Percentiles rank a stretch among this genome's conserved stretches.
These are phyloP conservation scores for Leptinotarsa juncta DNA, from an alignment of 2,888 invertebrate species.

Conservation along the genomic window DNA sequence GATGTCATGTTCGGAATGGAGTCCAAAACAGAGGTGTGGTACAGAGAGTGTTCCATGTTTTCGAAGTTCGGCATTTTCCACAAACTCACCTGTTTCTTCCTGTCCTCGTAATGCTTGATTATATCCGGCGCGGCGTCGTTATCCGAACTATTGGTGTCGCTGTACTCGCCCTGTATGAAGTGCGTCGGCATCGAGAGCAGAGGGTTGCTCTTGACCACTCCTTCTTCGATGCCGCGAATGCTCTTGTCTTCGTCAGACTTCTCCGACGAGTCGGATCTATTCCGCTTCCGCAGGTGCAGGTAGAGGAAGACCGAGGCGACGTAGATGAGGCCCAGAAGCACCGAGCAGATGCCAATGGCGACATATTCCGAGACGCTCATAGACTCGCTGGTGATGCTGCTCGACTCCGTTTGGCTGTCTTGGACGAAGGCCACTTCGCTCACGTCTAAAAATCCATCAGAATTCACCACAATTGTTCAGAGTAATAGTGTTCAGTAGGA, in stretches of 20 bases:
- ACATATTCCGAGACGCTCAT: constrained; percentile 82
- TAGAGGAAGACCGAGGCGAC: constrained; percentile 88
- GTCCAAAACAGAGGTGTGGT: too few species aligned
- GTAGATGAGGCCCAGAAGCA: constrained; percentile 88
- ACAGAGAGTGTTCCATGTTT: too few species aligned
- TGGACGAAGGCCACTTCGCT: constrained; percentile 83
- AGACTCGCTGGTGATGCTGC: constrained; percentile 67
- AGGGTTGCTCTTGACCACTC: constrained; percentile 81
- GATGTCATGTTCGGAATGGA: too few species aligned
- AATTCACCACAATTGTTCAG: too few species aligned
- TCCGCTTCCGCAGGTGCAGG: constrained; percentile 79
- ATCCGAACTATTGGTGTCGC: constrained; percentile 75
- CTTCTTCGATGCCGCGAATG: constrained; percentile 70
- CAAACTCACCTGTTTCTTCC: constrained; percentile 61
- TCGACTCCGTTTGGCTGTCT: constrained; percentile 72
- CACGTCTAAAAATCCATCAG: constrained; percentile 71
- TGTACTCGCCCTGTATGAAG: constrained; percentile 68
- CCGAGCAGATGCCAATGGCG: constrained; percentile 84
- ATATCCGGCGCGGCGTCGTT: constrained; percentile 71
- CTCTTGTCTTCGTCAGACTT: constrained; percentile 54
- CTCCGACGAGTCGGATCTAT: constrained; percentile 54
- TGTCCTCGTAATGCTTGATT: constrained; percentile 60
- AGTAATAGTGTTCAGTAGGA: too few species aligned
- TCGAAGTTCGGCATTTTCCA: background rate
- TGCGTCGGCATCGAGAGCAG: constrained; percentile 73